Conservation (phyloP, 2,797 vertebrate genomes). For the Lagodon rhomboides region DNA sequence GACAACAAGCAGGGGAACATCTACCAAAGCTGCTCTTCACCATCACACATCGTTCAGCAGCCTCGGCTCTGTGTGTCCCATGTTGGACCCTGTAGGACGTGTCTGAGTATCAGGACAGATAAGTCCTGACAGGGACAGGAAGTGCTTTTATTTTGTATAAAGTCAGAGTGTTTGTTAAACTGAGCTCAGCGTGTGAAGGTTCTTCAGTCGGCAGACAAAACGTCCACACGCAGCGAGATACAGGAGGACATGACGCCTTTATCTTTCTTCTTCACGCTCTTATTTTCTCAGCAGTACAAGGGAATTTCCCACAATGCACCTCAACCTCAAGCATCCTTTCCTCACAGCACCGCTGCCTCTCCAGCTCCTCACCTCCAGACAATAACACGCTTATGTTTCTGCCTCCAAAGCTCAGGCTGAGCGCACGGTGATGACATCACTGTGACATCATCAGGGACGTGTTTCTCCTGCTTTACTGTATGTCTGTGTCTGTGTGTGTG, state of each 20-base stretch:
- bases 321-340: neutral
- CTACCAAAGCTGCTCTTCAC: no score
- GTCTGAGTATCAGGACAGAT: no score
- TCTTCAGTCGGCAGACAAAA: slow-evolving; percentile 27
- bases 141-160: no score
- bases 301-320: neutral
- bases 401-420: neutral
- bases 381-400: no score
- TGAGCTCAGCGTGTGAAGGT: slow-evolving; percentile 20
- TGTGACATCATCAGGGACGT: neutral
- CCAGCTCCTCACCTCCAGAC: no score
- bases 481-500: neutral
- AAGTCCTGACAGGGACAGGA: neutral
- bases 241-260: neutral
- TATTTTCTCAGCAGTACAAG: no score
- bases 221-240: slow-evolving; percentile 12
- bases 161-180: neutral
- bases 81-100: neutral
- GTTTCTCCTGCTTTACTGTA: neutral
- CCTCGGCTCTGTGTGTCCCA: neutral
- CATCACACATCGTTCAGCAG: neutral
- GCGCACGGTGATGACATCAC: neutral
- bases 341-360: no score
- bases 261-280: no score
- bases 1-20: no score